Conservation (phyloP, 2,797 vertebrate species). For the Pseudochirops cupreus region DNA sequence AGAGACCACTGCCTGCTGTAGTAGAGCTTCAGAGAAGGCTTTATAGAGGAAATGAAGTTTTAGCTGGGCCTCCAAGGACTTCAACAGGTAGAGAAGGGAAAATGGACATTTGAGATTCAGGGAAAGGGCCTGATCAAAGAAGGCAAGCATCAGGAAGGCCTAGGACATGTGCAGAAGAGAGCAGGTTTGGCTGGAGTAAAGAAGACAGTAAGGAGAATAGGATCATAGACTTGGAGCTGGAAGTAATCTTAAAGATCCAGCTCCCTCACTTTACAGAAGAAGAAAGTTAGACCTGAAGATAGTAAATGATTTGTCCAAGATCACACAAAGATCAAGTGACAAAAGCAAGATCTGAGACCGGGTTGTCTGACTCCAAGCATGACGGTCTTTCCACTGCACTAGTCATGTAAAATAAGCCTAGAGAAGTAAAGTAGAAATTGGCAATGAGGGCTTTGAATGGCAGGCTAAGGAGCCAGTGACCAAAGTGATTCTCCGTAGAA, state of each 20-base stretch:
- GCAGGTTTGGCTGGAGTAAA: not conserved
- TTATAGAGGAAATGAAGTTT: not conserved
- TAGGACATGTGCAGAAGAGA: not conserved
- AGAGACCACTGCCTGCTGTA: not conserved
- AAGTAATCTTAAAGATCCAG: not conserved
- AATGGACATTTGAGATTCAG: not conserved
- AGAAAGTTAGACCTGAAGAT: not conserved
- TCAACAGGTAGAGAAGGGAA: not conserved
- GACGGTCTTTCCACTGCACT: not conserved
- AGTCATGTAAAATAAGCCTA: not conserved
- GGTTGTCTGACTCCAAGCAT: not conserved
- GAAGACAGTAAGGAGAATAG: not conserved
- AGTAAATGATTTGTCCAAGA: not conserved
- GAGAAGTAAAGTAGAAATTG: not conserved
- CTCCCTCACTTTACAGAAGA: not conserved
- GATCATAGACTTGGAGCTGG: not conserved
- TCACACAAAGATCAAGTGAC: not conserved
- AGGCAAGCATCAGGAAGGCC: not conserved
- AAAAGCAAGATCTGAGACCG: not conserved
- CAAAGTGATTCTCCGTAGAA: constrained; percentile 11
- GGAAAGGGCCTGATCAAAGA: not conserved
- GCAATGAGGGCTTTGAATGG: not conserved
- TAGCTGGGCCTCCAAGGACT: not conserved
- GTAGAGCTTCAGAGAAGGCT: not conserved
- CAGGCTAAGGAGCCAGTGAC: not conserved